A percentile compares a stretch with the other conserved stretches of the same genome.
Evolutionary conservation across 2,113 vertebrate species (phyloP).

Genomic region (Rhombomys opimus): DNA sequence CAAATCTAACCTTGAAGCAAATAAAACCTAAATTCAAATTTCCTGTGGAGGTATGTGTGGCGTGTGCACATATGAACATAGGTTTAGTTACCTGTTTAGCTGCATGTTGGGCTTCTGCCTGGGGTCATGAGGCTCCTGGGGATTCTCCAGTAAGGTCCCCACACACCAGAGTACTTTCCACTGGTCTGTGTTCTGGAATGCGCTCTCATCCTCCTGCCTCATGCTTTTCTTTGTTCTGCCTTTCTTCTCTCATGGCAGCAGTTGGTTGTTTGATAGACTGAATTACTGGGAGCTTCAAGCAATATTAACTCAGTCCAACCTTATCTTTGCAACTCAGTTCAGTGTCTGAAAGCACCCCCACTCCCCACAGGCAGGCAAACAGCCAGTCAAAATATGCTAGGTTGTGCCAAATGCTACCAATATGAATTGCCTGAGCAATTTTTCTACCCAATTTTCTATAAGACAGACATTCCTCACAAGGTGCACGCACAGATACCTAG

Average conservation of each 20-base stretch:
- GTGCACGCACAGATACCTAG: too few species aligned
- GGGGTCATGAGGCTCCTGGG: not conserved
- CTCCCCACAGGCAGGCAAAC: not conserved
- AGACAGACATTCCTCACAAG: slow-evolving; percentile 4
- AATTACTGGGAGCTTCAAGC: not conserved
- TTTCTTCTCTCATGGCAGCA: not conserved
- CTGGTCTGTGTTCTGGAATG: not conserved
- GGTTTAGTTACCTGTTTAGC: not conserved
- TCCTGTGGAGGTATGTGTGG: not conserved
- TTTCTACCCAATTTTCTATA: slow-evolving; percentile 35
- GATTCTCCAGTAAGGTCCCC: not conserved
- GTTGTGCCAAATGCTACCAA: slow-evolving; percentile 27
- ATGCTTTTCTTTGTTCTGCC: not conserved
- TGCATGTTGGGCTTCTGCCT: not conserved
- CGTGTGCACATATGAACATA: not conserved
- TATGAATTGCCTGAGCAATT: slow-evolving; percentile 10
- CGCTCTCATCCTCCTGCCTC: not conserved
- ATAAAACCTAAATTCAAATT: slow-evolving; percentile 45
- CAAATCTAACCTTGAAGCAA: slow-evolving; percentile 8
- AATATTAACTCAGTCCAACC: not conserved
- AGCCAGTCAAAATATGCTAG: slow-evolving; percentile 62
- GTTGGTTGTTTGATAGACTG: not conserved
- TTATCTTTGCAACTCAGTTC: not conserved
- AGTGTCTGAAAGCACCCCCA: not conserved
- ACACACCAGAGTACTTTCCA: not conserved